A percentile compares a stretch with the other conserved stretches of the same genome.
These are phyloP conservation scores for Callionymus lyra DNA, from an alignment of 2,113 vertebrate species.

Conservation along the genomic window DNA sequence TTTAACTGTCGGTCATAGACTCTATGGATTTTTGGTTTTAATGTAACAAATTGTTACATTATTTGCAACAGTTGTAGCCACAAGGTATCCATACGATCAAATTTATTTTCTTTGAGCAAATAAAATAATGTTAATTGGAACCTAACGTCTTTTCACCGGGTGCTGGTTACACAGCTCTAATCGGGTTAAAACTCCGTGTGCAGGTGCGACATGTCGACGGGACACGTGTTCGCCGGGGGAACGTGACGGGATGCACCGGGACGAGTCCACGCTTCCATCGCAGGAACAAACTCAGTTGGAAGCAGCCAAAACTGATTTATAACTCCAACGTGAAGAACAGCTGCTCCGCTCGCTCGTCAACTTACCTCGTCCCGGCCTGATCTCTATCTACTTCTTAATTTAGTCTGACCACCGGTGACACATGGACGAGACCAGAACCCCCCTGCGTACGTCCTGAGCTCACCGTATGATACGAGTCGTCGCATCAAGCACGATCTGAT, in stretches of 20 bases:
- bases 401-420: constrained; percentile 47
- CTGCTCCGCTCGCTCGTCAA: constrained; percentile 54
- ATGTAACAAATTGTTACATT: no score
- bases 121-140: no score
- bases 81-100: no score
- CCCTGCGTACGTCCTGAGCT: constrained; percentile 34
- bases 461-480: constrained; percentile 45
- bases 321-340: constrained; percentile 54
- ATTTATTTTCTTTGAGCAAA: no score
- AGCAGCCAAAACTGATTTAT: constrained; percentile 50
- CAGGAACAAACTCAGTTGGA: constrained; percentile 28
- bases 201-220: constrained; percentile 26
- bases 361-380: constrained; percentile 46
- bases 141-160: no score
- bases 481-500: constrained; percentile 46
- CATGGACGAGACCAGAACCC: constrained; percentile 25
- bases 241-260: constrained; percentile 5
- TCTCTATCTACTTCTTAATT: constrained; percentile 58
- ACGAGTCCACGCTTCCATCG: constrained; percentile 8
- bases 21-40: no score
- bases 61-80: no score
- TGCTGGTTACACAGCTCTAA: not conserved
- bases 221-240: constrained; percentile 22
- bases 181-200: not conserved
- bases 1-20: no score